Conservation (phyloP, 2,888 invertebrate species). For the Blastobasis adustella region DNA sequence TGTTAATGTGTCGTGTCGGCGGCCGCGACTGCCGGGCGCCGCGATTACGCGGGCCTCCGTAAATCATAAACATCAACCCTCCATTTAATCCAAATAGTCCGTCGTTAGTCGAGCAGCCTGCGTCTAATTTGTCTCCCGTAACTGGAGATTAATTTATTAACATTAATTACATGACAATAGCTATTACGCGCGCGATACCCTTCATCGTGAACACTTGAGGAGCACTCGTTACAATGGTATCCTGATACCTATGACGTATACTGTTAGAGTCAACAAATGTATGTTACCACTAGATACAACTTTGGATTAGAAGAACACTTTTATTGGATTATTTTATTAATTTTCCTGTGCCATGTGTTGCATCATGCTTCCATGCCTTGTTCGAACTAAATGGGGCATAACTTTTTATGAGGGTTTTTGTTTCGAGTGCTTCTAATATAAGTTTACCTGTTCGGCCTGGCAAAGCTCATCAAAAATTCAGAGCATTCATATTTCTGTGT, state of each 20-base stretch:
- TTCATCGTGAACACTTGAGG: constrained; percentile 2
- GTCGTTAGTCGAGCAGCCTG: constrained; percentile 72
- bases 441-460: constrained; percentile 18
- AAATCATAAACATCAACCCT: constrained; percentile 75
- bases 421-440: constrained; percentile 41
- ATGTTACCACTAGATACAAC: too few relatives aligned
- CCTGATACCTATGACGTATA: neutral
- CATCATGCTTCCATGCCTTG: constrained; percentile 55
- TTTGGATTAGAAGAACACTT: too few relatives aligned
- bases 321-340: constrained; percentile 40
- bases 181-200: constrained; percentile 24
- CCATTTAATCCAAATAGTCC: constrained; percentile 74
- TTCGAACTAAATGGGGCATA: constrained; percentile 58
- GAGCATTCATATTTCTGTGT: neutral
- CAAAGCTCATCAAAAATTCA: constrained; percentile 5
- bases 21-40: constrained; percentile 64
- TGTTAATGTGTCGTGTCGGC: constrained; percentile 22
- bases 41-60: constrained; percentile 68
- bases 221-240: neutral
- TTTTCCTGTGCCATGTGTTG: constrained; percentile 64
- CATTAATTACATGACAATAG: constrained; percentile 70
- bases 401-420: constrained; percentile 61
- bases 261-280: neutral
- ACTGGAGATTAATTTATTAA: constrained; percentile 73
- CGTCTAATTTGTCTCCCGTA: constrained; percentile 72